Evolutionary conservation across 2,888 invertebrate genomes (phyloP).

Genomic region (Nemotelus pantherinus): DNA sequence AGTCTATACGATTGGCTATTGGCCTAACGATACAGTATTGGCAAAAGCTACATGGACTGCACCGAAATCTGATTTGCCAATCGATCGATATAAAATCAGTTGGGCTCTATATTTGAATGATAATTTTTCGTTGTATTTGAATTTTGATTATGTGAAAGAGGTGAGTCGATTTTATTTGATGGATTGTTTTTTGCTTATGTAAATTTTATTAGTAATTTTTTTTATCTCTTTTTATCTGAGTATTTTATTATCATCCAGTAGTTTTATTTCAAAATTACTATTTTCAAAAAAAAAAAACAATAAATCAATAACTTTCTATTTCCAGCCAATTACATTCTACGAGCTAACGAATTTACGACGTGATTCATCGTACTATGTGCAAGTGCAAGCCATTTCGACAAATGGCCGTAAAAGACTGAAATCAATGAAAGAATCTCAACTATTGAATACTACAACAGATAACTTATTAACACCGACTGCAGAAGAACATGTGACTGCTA

Average conservation of each 20-base stretch:
- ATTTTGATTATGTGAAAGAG: constrained; percentile 60
- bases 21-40: constrained; percentile 66
- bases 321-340: constrained; percentile 71
- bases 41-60: constrained; percentile 75
- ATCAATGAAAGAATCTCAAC: constrained; percentile 75
- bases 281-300: background rate
- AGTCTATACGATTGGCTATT: constrained; percentile 53
- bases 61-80: constrained; percentile 76
- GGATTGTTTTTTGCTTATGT: background rate
- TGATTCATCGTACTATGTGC: constrained; percentile 79
- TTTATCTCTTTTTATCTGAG: background rate
- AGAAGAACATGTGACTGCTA: background rate
- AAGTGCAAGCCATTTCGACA: constrained; percentile 79
- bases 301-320: constrained; percentile 48
- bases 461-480: background rate
- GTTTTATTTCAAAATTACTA: constrained; percentile 34
- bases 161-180: constrained; percentile 52
- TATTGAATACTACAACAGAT: constrained; percentile 74
- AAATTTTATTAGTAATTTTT: background rate
- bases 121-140: constrained; percentile 60
- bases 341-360: constrained; percentile 73
- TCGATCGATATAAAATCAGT: constrained; percentile 77
- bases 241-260: background rate
- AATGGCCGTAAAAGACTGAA: constrained; percentile 75
- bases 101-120: constrained; percentile 75